A percentile compares a stretch with the other conserved stretches of the same genome.
Evolutionary conservation across 2,888 invertebrate genomes (phyloP).

Genomic region (Flexamia atlantica): DNA sequence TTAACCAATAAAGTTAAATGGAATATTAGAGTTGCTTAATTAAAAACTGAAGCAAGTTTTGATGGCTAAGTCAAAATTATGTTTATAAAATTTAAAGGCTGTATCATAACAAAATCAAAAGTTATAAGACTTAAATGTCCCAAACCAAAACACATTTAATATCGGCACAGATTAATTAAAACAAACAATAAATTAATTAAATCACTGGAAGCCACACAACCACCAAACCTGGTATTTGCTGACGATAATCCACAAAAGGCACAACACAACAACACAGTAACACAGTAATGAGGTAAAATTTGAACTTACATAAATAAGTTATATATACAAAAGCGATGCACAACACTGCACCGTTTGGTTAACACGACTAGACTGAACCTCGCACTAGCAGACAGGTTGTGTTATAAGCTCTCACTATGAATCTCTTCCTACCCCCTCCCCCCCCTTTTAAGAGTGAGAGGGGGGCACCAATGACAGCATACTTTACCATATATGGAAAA

Average conservation of each 20-base stretch:
- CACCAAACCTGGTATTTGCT: neutral
- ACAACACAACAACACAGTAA: constrained; percentile 32
- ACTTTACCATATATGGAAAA: constrained; percentile 89
- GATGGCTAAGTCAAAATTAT: too few relatives aligned
- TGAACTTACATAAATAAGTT: constrained; percentile 57
- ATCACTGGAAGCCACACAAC: constrained; percentile 18
- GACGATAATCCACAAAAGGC: constrained; percentile 16
- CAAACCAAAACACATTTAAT: too few relatives aligned
- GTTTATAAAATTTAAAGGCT: too few relatives aligned
- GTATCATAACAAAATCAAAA: too few relatives aligned
- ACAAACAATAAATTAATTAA: too few relatives aligned
- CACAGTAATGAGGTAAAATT: neutral
- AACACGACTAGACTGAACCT: constrained; percentile 65
- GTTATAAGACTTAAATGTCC: too few relatives aligned
- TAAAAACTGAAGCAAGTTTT: too few relatives aligned
- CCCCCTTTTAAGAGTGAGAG: constrained; percentile 72
- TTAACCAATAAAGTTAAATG: too few relatives aligned
- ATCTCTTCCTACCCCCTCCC: constrained; percentile 77
- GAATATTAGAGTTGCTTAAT: too few relatives aligned
- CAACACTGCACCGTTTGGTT: constrained; percentile 65
- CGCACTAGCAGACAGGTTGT: constrained; percentile 61
- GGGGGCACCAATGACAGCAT: constrained; percentile 80
- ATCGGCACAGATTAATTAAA: too few relatives aligned
- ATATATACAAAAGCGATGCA: constrained; percentile 58
- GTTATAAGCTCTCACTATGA: constrained; percentile 65